Base-by-base conservation (phyloP, 2,113 vertebrate species). In the Scalopus aquaticus region DNA sequence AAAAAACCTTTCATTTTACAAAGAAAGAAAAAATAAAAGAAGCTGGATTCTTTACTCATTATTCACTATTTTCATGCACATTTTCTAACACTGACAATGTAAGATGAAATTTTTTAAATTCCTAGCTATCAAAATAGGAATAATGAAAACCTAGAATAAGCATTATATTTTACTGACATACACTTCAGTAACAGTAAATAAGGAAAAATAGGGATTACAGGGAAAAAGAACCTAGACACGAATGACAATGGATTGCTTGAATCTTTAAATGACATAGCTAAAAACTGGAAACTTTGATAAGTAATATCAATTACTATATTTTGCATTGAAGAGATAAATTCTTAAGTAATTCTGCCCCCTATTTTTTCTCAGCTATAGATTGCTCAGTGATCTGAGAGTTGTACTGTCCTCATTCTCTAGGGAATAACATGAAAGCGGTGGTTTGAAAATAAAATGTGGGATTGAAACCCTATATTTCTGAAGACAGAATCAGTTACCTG, bases 361-460 rank as follows among this genome's bases (percentile, higher is more conserved):
- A 84, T 58, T 24, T 88, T 37, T 83, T 92, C 76, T 84, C 90
- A 60, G 67, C 93, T 90, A 86, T 94, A 88, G 81, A 17, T 95
- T 95, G 60, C 64, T 44, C 89, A 87, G 54, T 94, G 89, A 96
- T 90, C 94, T 93, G 70, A 96, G 95, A 85, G 86, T 69, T 64
- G 73, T 78, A 54, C 44, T 16, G 0, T 96, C 76, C 39, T 91
- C 72, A 56, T 95, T 96, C 94, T 97, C 95, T 70, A 83, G 54
- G 73, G 92, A 90, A 91, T 54, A 89, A 86, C 70, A 95, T 95
- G 83, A 96, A 96, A 95, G 92, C 94, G 92, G 86, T n/a, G 85
- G 92, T 96, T 93, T 95, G 94, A 95, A 96, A 97, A 96, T 95
- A 94, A 96, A 97, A 91, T 90, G 80, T 93, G 65, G 83, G 90